A percentile compares a stretch with the other conserved stretches of the same genome.
phyloP scores from a whole-genome alignment of 2,113 vertebrate species.

The Paralichthys olivaceus region DNA sequence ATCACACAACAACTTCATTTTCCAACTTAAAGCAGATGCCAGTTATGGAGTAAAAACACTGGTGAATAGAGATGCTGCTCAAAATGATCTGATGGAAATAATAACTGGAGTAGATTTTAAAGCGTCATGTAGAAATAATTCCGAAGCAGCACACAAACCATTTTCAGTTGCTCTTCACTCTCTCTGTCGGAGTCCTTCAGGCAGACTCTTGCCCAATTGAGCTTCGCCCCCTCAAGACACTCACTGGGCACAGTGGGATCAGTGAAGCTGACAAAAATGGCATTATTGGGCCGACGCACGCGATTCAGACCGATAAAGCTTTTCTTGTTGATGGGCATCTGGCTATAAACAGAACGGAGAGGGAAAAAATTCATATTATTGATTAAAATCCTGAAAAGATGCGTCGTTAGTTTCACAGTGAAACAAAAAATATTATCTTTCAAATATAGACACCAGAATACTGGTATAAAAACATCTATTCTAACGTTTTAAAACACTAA shows the following conservation, averaged over 20 bases:
- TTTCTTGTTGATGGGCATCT: conserved; percentile 79
- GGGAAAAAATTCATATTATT: background rate
- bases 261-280: conserved; percentile 91
- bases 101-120: no score
- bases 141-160: conserved; percentile 69
- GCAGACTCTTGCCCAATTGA: conserved; percentile 87
- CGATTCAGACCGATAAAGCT: conserved; percentile 91
- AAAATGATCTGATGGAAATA: no score
- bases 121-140: no score
- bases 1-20: no score
- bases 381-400: background rate
- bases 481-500: no score
- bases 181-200: conserved; percentile 83
- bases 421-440: background rate
- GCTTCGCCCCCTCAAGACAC: conserved; percentile 87
- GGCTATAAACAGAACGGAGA: conserved; percentile 79
- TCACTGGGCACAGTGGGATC: conserved; percentile 84
- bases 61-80: no score
- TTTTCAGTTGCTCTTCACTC: conserved; percentile 85
- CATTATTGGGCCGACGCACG: conserved; percentile 91
- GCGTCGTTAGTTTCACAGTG: background rate
- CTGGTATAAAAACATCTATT: background rate
- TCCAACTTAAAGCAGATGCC: background rate
- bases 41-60: no score
- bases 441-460: background rate